These are phyloP conservation scores for Drosophila eugracilis DNA, from an alignment of 1,140 invertebrate species.

Conservation along the genomic window DNA sequence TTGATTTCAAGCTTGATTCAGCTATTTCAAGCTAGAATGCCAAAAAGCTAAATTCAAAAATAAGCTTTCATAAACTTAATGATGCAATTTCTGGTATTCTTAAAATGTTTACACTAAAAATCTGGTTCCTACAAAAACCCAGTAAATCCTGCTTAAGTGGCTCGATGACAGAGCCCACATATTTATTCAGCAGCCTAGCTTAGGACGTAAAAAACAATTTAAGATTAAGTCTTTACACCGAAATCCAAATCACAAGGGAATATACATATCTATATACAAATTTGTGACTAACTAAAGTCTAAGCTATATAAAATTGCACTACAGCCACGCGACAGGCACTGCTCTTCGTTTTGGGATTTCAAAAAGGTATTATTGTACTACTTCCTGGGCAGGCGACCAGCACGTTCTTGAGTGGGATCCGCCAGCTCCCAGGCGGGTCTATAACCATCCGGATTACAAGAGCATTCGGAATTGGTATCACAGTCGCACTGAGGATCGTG, in stretches of 20 bases:
- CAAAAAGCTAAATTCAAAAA: too few relatives aligned
- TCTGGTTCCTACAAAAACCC: not conserved
- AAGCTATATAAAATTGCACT: constrained; percentile 29
- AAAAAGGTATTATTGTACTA: constrained; percentile 15
- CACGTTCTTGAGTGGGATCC: constrained; percentile 89
- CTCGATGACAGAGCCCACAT: not conserved
- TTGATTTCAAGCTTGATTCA: not conserved
- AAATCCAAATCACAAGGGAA: constrained; percentile 6
- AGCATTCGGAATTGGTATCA: constrained; percentile 34
- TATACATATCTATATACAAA: constrained; percentile 23
- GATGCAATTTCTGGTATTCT: too few relatives aligned
- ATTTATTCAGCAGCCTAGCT: constrained; percentile 11
- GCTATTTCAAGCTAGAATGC: not conserved
- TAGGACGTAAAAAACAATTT: constrained; percentile 2
- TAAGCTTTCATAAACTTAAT: not conserved
- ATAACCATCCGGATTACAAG: constrained; percentile 84
- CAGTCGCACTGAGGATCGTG: constrained; percentile 84
- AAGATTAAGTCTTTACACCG: constrained; percentile 3
- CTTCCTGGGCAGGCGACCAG: constrained; percentile 86
- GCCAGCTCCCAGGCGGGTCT: constrained; percentile 92
- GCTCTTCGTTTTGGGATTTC: not conserved
- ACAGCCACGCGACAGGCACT: constrained; percentile 19
- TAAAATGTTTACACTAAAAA: too few relatives aligned
- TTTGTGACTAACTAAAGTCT: constrained; percentile 30
- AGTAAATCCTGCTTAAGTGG: constrained; percentile 1